Percentiles rank a stretch among this genome's conserved stretches.
These are phyloP conservation scores for Gadopsis marmoratus DNA, from an alignment of 2,797 vertebrate species.

Conservation along the genomic window DNA sequence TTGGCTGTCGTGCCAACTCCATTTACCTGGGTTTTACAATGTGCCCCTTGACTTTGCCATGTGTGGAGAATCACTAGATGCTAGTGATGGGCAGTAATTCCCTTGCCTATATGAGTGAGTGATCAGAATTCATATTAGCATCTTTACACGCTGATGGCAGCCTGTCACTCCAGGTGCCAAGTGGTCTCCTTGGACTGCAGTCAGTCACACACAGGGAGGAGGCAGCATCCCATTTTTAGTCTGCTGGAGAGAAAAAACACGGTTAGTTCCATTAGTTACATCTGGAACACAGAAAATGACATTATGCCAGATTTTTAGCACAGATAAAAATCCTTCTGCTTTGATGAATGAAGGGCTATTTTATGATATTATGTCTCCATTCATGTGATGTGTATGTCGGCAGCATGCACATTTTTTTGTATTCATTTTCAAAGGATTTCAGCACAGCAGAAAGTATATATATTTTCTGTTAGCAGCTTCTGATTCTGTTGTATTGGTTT, in stretches of 20 bases:
- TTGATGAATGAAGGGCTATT: background rate
- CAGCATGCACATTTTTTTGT: background rate
- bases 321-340: background rate
- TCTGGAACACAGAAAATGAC: slow-evolving; percentile 40
- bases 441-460: slow-evolving; percentile 19
- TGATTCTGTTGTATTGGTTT: slow-evolving; percentile 76
- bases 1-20: slow-evolving; percentile 73
- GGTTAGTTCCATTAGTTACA: slow-evolving; percentile 41
- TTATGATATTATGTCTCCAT: background rate
- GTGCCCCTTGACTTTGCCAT: slow-evolving; percentile 80
- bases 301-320: slow-evolving; percentile 22
- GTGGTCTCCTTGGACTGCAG: slow-evolving; percentile 74
- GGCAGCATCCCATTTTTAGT: slow-evolving; percentile 55
- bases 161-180: slow-evolving; percentile 83
- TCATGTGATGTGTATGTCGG: slow-evolving; percentile 2
- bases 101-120: slow-evolving; percentile 77
- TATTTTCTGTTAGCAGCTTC: slow-evolving; percentile 60
- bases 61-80: slow-evolving; percentile 74
- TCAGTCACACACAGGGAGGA: slow-evolving; percentile 67
- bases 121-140: slow-evolving; percentile 85
- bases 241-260: slow-evolving; percentile 38
- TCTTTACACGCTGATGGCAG: slow-evolving; percentile 80
- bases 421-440: slow-evolving; percentile 27
- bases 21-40: slow-evolving; percentile 75
- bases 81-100: slow-evolving; percentile 78